Percentiles rank a stretch among this genome's conserved stretches.
Conservation (phyloP, 2,888 invertebrate species). For the Thysanoteuthis rhombus region DNA sequence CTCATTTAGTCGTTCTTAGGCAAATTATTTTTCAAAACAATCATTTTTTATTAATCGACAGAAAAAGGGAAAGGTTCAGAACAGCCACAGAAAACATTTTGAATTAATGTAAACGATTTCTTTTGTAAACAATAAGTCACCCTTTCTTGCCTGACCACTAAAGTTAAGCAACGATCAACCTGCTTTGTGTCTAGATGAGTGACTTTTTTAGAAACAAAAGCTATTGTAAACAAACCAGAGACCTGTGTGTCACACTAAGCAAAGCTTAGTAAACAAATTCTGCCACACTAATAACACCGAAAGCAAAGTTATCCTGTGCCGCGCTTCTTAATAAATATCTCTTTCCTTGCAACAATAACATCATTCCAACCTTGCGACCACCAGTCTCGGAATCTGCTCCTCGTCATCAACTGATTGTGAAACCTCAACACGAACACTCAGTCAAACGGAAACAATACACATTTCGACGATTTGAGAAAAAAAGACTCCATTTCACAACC, state of each 20-base stretch:
- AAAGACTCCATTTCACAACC: background rate
- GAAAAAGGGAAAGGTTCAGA: no score
- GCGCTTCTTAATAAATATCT: no score
- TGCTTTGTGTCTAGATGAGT: background rate
- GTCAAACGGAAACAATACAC: background rate
- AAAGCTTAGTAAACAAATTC: no score
- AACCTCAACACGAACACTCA: background rate
- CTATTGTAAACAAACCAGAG: background rate
- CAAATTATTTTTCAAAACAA: background rate
- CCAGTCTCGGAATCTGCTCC: background rate
- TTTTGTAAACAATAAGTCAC: background rate
- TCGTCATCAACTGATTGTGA: background rate
- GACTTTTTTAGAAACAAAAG: background rate
- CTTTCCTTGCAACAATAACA: background rate
- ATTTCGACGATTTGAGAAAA: background rate
- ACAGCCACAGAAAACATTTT: background rate
- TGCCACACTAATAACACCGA: no score
- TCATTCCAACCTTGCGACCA: background rate
- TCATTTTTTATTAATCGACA: background rate
- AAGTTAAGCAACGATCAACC: background rate
- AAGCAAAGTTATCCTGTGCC: no score
- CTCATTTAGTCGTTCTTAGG: no score
- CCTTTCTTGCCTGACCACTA: no score
- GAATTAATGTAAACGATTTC: background rate
- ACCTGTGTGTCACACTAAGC: no score